phyloP scores from a whole-genome alignment of 2,113 vertebrate species.

The Odocoileus hemionus region DNA sequence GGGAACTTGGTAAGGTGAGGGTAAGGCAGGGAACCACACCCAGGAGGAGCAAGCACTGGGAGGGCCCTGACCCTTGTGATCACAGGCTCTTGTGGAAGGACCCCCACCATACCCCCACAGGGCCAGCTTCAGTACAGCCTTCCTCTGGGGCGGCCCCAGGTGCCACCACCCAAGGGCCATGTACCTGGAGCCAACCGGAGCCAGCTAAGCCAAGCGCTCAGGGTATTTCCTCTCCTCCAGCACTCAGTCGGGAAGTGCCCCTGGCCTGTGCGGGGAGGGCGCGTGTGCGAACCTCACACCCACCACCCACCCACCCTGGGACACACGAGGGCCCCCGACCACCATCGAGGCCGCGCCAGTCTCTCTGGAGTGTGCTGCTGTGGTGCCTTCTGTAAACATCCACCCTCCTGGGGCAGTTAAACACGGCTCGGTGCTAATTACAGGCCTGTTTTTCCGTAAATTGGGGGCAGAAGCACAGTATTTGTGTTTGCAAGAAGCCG shows the following conservation, averaged over 20 bases:
- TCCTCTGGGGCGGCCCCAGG: too few relatives aligned
- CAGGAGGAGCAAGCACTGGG: fast-evolving
- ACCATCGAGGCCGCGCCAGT: fast-evolving
- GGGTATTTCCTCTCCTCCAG: neutral
- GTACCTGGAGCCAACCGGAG: neutral
- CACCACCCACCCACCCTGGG: neutral
- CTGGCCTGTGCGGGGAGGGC: neutral
- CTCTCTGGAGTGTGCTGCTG: fast-evolving
- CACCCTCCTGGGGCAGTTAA: neutral
- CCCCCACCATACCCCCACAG: neutral
- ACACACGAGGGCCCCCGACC: fast-evolving
- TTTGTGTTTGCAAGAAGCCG: neutral
- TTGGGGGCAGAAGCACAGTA: neutral
- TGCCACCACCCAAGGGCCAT: fast-evolving
- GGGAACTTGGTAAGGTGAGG: fast-evolving
- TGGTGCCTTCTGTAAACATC: neutral
- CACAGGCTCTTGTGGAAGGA: neutral
- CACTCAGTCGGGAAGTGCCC: neutral
- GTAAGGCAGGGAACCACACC: neutral
- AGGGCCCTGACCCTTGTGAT: neutral
- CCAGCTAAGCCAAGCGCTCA: neutral
- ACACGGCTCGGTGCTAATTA: neutral
- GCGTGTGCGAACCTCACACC: neutral
- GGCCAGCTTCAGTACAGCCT: neutral
- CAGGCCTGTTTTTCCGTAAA: neutral